phyloP scores from a whole-genome alignment of 2,797 vertebrate species.

The Sebastes wilsoni region DNA sequence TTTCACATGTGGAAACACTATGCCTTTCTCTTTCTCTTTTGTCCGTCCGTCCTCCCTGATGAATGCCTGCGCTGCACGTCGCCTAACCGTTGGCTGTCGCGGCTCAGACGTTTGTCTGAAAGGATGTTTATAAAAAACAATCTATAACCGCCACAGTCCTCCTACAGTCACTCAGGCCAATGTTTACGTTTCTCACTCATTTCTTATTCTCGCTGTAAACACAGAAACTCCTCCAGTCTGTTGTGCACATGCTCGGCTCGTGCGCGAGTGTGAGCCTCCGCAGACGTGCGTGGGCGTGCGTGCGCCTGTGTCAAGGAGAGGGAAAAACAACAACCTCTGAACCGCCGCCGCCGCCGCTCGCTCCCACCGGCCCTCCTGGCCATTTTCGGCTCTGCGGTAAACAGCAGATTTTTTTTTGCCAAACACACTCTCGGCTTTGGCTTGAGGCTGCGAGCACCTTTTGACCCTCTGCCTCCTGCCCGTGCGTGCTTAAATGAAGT shows the following conservation, averaged over 20 bases:
- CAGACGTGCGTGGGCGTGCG: slow-evolving; percentile 20
- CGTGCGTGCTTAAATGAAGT: neutral
- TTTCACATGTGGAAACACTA: slow-evolving; percentile 4
- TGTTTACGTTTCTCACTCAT: slow-evolving; percentile 66
- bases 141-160: slow-evolving; percentile 59
- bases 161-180: slow-evolving; percentile 48
- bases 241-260: slow-evolving; percentile 8
- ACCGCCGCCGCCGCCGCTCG: neutral
- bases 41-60: slow-evolving; percentile 22
- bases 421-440: slow-evolving; percentile 30
- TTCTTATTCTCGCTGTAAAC: slow-evolving; percentile 70
- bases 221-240: slow-evolving; percentile 40
- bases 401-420: slow-evolving; percentile 19
- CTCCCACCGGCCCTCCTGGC: slow-evolving; percentile 36
- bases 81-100: slow-evolving; percentile 6
- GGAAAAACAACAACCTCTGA: slow-evolving; percentile 37
- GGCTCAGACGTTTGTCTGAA: slow-evolving; percentile 51
- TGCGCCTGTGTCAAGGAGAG: slow-evolving; percentile 34
- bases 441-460: slow-evolving; percentile 23
- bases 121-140: slow-evolving; percentile 70
- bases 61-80: slow-evolving; percentile 21
- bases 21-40: neutral
- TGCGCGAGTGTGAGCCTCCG: slow-evolving; percentile 4
- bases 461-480: slow-evolving; percentile 31
- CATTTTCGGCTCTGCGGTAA: slow-evolving; percentile 40